A percentile compares a stretch with the other conserved stretches of the same genome.
Conservation (phyloP, 2,888 invertebrate species). For the Cephus rjabovi region DNA sequence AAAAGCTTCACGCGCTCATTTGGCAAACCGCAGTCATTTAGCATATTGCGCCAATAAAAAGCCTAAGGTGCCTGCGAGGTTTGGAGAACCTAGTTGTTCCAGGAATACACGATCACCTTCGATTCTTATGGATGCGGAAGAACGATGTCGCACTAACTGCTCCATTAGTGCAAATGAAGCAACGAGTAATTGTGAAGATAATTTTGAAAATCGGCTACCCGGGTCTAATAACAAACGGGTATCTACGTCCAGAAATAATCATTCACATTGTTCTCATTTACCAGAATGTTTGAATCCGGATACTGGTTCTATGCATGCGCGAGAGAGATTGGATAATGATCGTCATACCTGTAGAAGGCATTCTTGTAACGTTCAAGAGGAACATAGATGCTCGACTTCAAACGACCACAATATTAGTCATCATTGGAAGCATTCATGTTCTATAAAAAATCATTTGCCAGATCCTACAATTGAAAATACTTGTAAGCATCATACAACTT, state of each 20-base stretch:
- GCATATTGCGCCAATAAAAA: slow-evolving; percentile 16
- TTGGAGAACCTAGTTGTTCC: not conserved
- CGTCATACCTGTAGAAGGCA: not conserved
- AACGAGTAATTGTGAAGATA: not conserved
- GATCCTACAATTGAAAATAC: slow-evolving; percentile 5
- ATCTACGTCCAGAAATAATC: not conserved
- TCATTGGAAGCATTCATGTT: not conserved
- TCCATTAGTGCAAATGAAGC: not conserved
- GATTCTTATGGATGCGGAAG: not conserved
- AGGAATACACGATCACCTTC: not conserved
- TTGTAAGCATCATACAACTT: slow-evolving; percentile 27
- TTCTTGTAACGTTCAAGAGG: not conserved
- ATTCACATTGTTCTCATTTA: not conserved
- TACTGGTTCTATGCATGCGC: not conserved
- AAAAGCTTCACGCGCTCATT: slow-evolving; percentile 8
- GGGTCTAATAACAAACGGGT: not conserved
- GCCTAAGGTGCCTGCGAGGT: not conserved
- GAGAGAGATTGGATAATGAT: not conserved
- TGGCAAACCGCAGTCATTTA: not conserved
- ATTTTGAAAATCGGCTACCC: not conserved
- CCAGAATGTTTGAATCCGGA: not conserved
- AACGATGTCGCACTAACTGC: not conserved
- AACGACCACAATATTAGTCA: not conserved
- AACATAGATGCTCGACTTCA: not conserved
- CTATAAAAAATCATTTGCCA: not conserved